Evolutionary conservation across 30 jellyfish, hydroid and myxozoan species (phyloP).

Genomic region (Turritopsis rubra): DNA sequence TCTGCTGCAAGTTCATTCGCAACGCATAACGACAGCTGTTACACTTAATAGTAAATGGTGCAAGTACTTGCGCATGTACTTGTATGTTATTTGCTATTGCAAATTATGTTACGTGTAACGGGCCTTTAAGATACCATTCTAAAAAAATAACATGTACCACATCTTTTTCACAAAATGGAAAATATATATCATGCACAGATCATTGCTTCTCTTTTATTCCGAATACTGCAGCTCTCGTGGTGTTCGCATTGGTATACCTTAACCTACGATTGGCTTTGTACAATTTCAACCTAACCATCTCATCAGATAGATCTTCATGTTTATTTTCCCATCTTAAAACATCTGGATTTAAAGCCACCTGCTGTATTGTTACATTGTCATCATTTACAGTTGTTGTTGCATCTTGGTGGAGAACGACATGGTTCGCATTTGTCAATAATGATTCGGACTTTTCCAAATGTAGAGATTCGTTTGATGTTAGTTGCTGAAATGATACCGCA

Average conservation of each 20-base stretch:
- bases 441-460: background rate
- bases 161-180: no score
- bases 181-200: constrained; percentile 4
- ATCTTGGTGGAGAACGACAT: no score
- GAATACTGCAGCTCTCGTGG: background rate
- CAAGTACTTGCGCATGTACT: no score
- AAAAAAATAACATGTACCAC: no score
- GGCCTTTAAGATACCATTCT: no score
- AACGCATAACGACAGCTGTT: no score
- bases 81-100: no score
- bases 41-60: no score
- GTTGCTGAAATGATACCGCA: background rate
- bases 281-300: constrained; percentile 3
- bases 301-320: background rate
- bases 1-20: no score
- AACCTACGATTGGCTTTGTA: constrained; percentile 5
- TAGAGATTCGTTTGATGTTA: background rate
- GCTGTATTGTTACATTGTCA: background rate
- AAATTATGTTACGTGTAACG: no score
- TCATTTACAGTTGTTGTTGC: no score
- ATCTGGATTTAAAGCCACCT: background rate
- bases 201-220: background rate
- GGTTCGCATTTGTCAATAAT: no score
- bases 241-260: constrained; percentile 7
- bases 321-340: constrained; percentile 9